These are phyloP conservation scores for Malaclemys terrapin DNA, from an alignment of 2,113 vertebrate species.

Conservation along the genomic window DNA sequence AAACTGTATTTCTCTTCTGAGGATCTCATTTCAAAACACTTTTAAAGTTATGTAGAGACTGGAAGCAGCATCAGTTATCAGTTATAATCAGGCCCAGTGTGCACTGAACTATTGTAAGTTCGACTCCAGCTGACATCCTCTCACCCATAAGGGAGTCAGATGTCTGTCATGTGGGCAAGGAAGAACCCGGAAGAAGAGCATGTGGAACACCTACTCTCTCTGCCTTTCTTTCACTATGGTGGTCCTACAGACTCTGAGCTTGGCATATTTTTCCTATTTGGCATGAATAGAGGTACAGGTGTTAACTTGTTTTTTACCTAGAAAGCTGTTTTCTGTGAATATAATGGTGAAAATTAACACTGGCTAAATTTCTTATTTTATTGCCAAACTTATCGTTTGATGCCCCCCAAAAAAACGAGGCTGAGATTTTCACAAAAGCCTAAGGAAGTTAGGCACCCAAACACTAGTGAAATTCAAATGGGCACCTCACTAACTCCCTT, in stretches of 20 bases:
- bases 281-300: neutral
- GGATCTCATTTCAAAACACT: neutral
- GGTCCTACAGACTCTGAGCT: neutral
- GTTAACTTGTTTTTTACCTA: no score
- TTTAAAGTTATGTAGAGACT: neutral
- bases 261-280: neutral
- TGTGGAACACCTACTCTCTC: accelerated
- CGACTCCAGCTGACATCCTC: neutral
- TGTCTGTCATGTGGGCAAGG: neutral
- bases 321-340: neutral
- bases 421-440: neutral
- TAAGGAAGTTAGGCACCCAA: neutral
- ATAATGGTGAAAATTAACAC: neutral
- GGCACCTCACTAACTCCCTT: neutral
- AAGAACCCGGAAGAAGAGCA: neutral
- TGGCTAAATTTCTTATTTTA: neutral
- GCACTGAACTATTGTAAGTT: neutral
- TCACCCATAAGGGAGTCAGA: neutral
- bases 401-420: neutral
- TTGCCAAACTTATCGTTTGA: neutral
- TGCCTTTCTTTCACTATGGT: neutral
- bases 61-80: neutral
- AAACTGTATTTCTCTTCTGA: neutral
- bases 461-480: neutral
- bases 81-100: neutral